These are phyloP conservation scores for Phrynocephalus guinanensis DNA, from an alignment of 2,797 vertebrate genomes.

Conservation along the genomic window DNA sequence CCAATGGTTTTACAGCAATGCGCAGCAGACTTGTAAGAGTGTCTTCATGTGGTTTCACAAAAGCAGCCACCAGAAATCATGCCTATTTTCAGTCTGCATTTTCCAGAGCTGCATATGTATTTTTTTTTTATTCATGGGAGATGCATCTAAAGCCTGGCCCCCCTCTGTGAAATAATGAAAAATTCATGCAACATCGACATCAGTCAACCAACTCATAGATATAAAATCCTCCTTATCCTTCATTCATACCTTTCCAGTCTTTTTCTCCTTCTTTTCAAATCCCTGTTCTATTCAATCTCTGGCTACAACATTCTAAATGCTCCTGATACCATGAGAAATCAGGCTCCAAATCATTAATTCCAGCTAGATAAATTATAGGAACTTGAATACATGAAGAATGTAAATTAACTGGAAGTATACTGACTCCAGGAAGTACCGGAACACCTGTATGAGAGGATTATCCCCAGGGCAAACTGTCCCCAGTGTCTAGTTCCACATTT, in stretches of 20 bases:
- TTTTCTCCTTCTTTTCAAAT: not conserved
- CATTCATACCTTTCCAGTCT: not conserved
- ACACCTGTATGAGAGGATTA: no score
- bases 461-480: no score
- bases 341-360: no score
- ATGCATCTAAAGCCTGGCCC: not conserved
- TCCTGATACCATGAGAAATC: no score
- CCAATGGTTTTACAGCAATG: not conserved
- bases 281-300: not conserved
- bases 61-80: not conserved
- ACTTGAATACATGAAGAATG: no score
- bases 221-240: not conserved
- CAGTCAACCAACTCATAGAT: slow-evolving; percentile 3
- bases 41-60: not conserved
- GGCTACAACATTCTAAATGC: not conserved
- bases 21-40: slow-evolving; percentile 14
- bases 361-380: no score
- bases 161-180: slow-evolving; percentile 31
- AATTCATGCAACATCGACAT: not conserved
- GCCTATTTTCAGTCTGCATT: not conserved
- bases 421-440: no score
- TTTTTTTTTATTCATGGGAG: slow-evolving; percentile 9
- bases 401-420: no score
- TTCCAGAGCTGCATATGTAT: not conserved
- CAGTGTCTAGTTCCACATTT: no score